These are phyloP conservation scores for Lasioglossum pauxillum DNA, from an alignment of 2,888 invertebrate genomes.

Conservation along the genomic window DNA sequence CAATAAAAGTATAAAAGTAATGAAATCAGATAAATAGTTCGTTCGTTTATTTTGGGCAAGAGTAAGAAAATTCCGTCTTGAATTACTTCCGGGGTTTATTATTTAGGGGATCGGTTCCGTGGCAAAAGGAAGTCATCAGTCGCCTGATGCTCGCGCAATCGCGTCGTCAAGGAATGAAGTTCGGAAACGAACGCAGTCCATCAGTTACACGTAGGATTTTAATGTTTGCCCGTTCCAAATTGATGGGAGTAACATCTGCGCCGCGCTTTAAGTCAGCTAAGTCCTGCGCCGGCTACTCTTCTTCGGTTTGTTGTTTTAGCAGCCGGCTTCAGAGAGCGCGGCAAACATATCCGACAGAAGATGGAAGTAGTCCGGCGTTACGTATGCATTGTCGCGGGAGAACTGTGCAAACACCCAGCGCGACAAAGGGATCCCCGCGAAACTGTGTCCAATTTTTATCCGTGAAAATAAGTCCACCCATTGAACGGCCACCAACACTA, in stretches of 20 bases:
- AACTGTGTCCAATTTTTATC: slow-evolving; percentile 57
- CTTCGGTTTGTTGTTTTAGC: slow-evolving; percentile 73
- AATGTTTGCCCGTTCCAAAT: slow-evolving; percentile 65
- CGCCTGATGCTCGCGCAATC: background rate
- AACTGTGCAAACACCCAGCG: slow-evolving; percentile 64
- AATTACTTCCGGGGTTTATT: background rate
- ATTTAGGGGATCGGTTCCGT: background rate
- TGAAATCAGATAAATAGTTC: too few relatives aligned
- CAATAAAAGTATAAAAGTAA: too few relatives aligned
- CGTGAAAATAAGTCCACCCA: slow-evolving; percentile 24
- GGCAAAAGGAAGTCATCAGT: background rate
- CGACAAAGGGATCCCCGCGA: slow-evolving; percentile 53
- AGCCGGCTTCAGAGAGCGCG: slow-evolving; percentile 69
- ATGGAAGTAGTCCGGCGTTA: slow-evolving; percentile 70
- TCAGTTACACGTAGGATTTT: slow-evolving; percentile 58
- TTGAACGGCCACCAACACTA: background rate
- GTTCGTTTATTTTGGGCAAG: too few relatives aligned
- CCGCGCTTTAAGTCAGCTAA: slow-evolving; percentile 62
- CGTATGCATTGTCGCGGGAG: slow-evolving; percentile 71
- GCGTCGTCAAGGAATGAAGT: slow-evolving; percentile 34
- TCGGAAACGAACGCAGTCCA: slow-evolving; percentile 52
- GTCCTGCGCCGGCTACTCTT: slow-evolving; percentile 66
- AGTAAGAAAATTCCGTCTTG: background rate
- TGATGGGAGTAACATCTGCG: slow-evolving; percentile 62
- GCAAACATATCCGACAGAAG: slow-evolving; percentile 73